phyloP scores from a whole-genome alignment of 2,797 vertebrate species.

The Cossypha heuglini region DNA sequence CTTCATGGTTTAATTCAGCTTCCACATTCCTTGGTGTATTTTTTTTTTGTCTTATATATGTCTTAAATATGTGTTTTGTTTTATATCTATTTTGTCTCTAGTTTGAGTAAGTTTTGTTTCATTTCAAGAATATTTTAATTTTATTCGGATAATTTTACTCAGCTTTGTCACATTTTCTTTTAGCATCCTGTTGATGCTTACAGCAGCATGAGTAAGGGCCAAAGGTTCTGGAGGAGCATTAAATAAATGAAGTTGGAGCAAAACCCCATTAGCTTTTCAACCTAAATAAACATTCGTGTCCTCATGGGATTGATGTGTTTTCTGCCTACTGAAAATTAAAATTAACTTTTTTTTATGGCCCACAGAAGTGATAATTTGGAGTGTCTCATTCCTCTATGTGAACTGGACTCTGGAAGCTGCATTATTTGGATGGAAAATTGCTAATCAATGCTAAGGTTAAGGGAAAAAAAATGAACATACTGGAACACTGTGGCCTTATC shows the following conservation, averaged over 20 bases:
- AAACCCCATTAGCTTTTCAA: not conserved
- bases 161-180: not conserved
- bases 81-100: not conserved
- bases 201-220: not conserved
- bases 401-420: not conserved
- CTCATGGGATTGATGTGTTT: not conserved
- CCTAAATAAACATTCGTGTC: not conserved
- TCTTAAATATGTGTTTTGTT: not conserved
- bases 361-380: not conserved
- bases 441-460: not conserved
- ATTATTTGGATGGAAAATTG: not conserved
- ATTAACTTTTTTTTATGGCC: not conserved
- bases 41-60: not conserved
- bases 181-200: not conserved
- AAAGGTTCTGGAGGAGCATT: not conserved
- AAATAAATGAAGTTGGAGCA: not conserved
- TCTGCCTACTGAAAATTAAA: not conserved
- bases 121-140: not conserved
- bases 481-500: rapidly evolving
- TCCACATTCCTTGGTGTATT: not conserved
- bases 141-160: not conserved
- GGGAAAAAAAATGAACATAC: not conserved
- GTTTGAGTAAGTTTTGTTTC: not conserved
- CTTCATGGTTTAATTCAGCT: not conserved
- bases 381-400: not conserved